Percentiles rank a stretch among this genome's conserved stretches.
These are phyloP conservation scores for Tetraneura akinire DNA, from an alignment of 1,140 invertebrate genomes.

Conservation along the genomic window DNA sequence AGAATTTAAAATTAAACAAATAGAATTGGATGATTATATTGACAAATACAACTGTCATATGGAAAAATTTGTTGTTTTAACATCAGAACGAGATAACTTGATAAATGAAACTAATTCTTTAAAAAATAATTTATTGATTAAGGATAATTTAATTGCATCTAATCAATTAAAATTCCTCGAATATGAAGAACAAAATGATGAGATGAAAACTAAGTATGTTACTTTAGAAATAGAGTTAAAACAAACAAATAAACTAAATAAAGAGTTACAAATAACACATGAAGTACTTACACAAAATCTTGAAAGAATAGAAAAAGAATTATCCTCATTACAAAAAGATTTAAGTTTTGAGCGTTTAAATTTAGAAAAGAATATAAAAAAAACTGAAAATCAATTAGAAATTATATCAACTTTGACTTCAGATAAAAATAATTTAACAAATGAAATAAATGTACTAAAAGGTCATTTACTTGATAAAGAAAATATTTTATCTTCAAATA, in stretches of 20 bases:
- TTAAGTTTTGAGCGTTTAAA: not conserved
- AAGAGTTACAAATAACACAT: not conserved
- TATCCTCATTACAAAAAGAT: not conserved
- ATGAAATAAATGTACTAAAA: slow-evolving; percentile 21
- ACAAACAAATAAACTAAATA: not conserved
- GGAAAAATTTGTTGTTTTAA: not conserved
- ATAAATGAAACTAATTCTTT: not conserved
- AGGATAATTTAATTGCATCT: slow-evolving; percentile 2
- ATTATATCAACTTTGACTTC: not conserved
- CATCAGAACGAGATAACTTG: slow-evolving; percentile 19
- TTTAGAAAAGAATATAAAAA: not conserved
- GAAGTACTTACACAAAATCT: not conserved
- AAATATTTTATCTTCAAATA: not conserved
- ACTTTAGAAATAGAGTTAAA: not conserved
- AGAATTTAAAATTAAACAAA: not conserved
- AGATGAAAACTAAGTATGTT: not conserved
- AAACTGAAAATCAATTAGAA: not conserved
- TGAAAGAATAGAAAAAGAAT: not conserved
- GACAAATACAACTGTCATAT: not conserved
- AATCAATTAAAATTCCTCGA: not conserved
- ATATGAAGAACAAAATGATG: slow-evolving; percentile 19
- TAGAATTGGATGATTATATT: not conserved
- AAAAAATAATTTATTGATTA: not conserved
- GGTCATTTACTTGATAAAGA: slow-evolving; percentile 24
- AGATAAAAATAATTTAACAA: slow-evolving; percentile 28